Evolutionary conservation across 2,888 invertebrate species (phyloP), one percentile per base, ranked within the genome.

Genomic region (Hecatera dysodea): DNA sequence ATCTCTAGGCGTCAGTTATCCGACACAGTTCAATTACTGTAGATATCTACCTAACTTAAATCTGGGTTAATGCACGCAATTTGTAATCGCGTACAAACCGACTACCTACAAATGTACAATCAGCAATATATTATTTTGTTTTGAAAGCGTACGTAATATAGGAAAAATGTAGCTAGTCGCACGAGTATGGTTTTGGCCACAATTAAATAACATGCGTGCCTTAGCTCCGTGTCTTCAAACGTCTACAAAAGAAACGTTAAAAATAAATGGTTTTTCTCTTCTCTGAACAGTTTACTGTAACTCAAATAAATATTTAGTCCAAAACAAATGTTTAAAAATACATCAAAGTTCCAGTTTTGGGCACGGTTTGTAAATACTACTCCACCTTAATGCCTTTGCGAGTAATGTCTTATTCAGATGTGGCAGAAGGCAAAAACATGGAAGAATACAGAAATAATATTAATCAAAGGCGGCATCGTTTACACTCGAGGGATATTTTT

Each of bases 31-130:
- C 80, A 84, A 83, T 83, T 83, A 84, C 82, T 86, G 76, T 84
- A 65, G n/a, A n/a, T n/a, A n/a, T 66, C 44, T 62, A 82, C 75
- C 57, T 67, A 82, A 80, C 80, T 86, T 83, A 81, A 82, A 86
- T 87, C 75, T 90, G 79, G 91, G 89, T 88, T 89, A 91, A 87
- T 87, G 86, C 82, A 83, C 29, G 65, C 74, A 75, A 80, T 84
- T 80, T 76, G 66, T 84, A 80, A 78, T 65, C 69, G 66, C 67
- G 55, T 67, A 65, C 68, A 39, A 61, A 64, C 48, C 55, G 50
- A 67, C 29, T 67, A 64, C 75, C 55, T 67, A 63, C 48, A 61
- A 57, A 61, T 81, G 56, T 46, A 62, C 56, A 64, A 70, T 80
- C 66, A 62, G 72, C 71, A 75, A 71, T 71, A 72, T 50, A 70